phyloP scores from a whole-genome alignment of 2,888 invertebrate genomes.

The Julus scanicus region DNA sequence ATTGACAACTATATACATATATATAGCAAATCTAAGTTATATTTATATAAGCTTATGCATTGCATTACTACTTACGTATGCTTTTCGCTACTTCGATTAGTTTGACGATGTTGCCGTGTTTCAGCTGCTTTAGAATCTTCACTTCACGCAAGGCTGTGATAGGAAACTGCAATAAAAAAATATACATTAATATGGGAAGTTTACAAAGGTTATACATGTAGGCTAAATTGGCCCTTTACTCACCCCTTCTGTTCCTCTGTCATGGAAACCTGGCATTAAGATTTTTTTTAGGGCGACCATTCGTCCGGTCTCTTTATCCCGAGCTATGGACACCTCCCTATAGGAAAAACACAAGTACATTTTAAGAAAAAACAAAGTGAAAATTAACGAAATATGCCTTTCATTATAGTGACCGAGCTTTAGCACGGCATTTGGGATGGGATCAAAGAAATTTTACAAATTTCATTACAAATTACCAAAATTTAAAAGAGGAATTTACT shows the following conservation, averaged over 20 bases:
- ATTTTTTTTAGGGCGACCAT: slow-evolving; percentile 99
- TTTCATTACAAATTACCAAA: too few species aligned
- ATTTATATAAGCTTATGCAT: too few species aligned
- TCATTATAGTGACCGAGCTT: too few species aligned
- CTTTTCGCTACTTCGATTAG: slow-evolving; percentile 82
- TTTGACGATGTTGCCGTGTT: slow-evolving; percentile 97
- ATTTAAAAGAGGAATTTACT: too few species aligned
- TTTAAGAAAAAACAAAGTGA: neutral
- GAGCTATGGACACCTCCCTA: slow-evolving; percentile 97
- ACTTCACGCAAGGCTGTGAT: slow-evolving; percentile 98
- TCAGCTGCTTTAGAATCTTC: slow-evolving; percentile 90
- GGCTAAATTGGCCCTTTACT: too few species aligned
- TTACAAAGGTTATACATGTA: neutral
- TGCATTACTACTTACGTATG: slow-evolving; percentile 69
- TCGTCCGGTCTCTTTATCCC: slow-evolving; percentile 83
- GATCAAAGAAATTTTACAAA: too few species aligned
- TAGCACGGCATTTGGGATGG: too few species aligned
- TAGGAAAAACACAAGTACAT: neutral
- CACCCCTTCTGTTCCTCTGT: slow-evolving; percentile 99
- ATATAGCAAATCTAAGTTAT: too few species aligned
- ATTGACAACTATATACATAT: too few species aligned
- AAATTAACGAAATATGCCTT: too few species aligned
- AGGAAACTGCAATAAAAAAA: slow-evolving; percentile 79
- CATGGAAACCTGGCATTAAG: slow-evolving; percentile 76
- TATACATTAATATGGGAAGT: slow-evolving; percentile 37